These are phyloP conservation scores for Ammospiza nelsoni DNA, from an alignment of 2,113 vertebrate species.

Conservation along the genomic window DNA sequence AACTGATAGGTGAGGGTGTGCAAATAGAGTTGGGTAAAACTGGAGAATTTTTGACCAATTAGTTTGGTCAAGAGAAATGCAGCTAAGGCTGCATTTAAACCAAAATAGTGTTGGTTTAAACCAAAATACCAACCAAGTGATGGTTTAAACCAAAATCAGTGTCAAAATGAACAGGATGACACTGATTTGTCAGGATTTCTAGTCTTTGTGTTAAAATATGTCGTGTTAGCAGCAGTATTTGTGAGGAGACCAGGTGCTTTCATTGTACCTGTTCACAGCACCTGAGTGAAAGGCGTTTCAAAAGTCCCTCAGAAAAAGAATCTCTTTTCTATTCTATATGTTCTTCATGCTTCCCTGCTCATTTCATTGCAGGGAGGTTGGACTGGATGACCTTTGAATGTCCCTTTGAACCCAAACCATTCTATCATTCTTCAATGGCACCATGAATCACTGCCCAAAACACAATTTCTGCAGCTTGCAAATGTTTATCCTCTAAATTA, in stretches of 20 bases:
- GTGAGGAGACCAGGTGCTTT: not conserved
- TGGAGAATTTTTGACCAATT: not conserved
- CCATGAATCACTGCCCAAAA: not conserved
- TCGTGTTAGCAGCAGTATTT: not conserved
- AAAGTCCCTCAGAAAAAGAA: not conserved
- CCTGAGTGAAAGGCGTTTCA: not conserved
- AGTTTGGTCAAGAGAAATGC: not conserved
- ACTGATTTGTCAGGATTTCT: not conserved
- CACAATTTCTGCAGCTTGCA: not conserved
- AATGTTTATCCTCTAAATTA: not conserved
- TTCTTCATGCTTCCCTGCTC: not conserved
- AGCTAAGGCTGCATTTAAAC: not conserved
- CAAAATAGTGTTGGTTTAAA: not conserved
- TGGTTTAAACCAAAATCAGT: not conserved
- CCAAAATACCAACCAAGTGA: not conserved
- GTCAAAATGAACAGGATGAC: not conserved
- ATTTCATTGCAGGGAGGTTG: not conserved
- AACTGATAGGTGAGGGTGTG: fast-evolving
- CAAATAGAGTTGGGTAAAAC: not conserved
- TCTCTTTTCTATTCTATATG: not conserved
- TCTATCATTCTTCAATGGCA: not conserved
- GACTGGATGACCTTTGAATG: not conserved
- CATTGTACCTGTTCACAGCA: not conserved
- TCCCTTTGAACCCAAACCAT: not conserved
- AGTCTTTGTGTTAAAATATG: not conserved